Percentiles rank a stretch among this genome's conserved stretches.
Evolutionary conservation across 2,113 vertebrate species (phyloP).

Genomic region (Ovis aries): ARS-UI_Ramb_v3.0 NC_056057.1:66015501-66016000

Average conservation of each 20-base stretch:
- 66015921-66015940: not conserved
- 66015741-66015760: not conserved
- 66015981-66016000: not conserved
- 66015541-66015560: not conserved
- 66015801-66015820: not conserved
- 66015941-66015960: not conserved
- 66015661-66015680: not conserved
- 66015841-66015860: not conserved
- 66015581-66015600: not conserved
- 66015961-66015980: not conserved
- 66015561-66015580: not conserved
- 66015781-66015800: not conserved
- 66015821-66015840: not conserved
- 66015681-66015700: not conserved
- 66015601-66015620: fast-evolving
- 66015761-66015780: not conserved
- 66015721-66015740: not conserved
- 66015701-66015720: not conserved
- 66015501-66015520: not conserved
- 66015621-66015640: not conserved
- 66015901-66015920: not conserved
- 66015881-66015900: not conserved
- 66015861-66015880: not conserved
- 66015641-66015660: not conserved
- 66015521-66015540: not conserved